Evolutionary conservation across 2,113 vertebrate species (phyloP).

Genomic region (Grus americana): DNA sequence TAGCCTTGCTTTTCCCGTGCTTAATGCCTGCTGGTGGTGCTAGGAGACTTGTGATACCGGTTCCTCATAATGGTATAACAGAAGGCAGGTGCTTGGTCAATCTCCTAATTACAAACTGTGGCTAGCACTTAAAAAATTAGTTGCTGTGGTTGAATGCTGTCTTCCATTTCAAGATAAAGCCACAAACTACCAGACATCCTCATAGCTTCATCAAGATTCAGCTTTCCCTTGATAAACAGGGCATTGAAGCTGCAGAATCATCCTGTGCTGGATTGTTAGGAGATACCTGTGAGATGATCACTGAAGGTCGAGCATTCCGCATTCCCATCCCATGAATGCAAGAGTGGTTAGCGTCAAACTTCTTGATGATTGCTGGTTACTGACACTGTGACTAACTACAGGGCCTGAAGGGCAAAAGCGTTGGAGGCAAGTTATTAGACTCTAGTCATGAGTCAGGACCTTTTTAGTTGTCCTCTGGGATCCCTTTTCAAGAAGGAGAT

Average conservation of each 20-base stretch:
- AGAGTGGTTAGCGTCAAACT: neutral
- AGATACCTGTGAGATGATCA: neutral
- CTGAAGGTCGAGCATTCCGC: neutral
- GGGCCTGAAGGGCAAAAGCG: neutral
- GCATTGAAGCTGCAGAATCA: neutral
- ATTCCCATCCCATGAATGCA: accelerated
- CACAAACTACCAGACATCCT: neutral
- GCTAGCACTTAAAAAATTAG: neutral
- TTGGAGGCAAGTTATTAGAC: neutral
- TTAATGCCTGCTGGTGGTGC: neutral
- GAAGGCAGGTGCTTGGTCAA: neutral
- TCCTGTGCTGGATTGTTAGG: neutral
- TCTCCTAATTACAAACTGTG: neutral
- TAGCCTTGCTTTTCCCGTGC: neutral
- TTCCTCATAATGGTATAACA: neutral
- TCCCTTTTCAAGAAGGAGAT: neutral
- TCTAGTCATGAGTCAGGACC: neutral
- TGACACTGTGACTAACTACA: neutral
- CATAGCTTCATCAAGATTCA: neutral
- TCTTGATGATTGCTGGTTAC: neutral
- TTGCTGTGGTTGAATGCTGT: neutral
- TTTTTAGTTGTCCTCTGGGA: constrained; percentile 3
- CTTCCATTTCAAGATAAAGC: neutral
- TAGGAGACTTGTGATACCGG: neutral
- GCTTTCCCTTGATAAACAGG: neutral